phyloP scores from a whole-genome alignment of 2,888 invertebrate genomes.

The Seira ritae region DNA sequence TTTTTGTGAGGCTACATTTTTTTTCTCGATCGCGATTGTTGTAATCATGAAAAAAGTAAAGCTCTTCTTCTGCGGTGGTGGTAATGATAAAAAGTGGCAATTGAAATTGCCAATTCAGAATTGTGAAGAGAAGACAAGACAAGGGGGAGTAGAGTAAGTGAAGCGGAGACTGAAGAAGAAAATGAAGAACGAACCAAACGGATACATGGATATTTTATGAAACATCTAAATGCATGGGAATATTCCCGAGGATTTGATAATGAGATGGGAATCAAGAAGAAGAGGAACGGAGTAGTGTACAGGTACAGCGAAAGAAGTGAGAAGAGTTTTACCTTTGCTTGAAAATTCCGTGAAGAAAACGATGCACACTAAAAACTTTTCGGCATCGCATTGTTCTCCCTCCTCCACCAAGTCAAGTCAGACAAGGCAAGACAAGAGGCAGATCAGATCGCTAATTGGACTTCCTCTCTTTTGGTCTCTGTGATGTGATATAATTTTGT shows the following conservation, averaged over 20 bases:
- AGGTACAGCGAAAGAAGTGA: too few species aligned
- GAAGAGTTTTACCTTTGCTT: too few species aligned
- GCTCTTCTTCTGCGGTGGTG: background rate
- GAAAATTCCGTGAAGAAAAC: too few species aligned
- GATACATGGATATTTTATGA: conserved; percentile 13
- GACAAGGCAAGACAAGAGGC: background rate
- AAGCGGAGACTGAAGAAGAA: background rate
- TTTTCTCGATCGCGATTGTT: background rate
- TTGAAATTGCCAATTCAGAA: too few species aligned
- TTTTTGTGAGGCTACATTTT: conserved; percentile 15
- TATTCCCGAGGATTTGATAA: too few species aligned
- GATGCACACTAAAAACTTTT: too few species aligned
- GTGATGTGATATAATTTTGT: background rate
- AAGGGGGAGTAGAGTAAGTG: background rate
- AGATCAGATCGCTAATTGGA: conserved; percentile 41
- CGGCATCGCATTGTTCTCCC: too few species aligned
- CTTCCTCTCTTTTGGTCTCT: conserved; percentile 37
- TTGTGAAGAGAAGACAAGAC: background rate
- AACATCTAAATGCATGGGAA: too few species aligned
- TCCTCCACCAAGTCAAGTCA: conserved; percentile 3
- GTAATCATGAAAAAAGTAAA: background rate
- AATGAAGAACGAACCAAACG: background rate
- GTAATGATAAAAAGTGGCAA: conserved; percentile 1
- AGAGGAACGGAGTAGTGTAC: too few species aligned
- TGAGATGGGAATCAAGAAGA: too few species aligned